phyloP scores from a whole-genome alignment of 1,140 invertebrate species.

The Zaprionus ghesquierei region DNA sequence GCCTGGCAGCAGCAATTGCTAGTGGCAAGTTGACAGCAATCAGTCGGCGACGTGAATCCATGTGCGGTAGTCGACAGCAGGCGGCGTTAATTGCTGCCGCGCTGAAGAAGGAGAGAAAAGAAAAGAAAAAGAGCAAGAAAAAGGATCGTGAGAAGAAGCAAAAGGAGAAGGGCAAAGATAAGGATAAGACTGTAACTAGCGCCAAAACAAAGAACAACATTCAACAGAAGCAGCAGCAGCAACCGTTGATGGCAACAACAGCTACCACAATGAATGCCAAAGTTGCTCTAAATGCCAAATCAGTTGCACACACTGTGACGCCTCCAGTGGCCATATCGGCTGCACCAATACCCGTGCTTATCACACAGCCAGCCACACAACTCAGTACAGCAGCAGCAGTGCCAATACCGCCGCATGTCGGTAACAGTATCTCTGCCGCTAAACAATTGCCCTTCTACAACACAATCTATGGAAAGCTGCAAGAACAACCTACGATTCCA shows the following conservation, averaged over 20 bases:
- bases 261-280: not conserved
- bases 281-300: not conserved
- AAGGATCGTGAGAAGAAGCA: conserved; percentile 73
- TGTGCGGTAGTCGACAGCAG: conserved; percentile 66
- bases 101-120: conserved; percentile 63
- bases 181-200: conserved; percentile 20
- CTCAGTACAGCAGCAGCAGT: conserved; percentile 1
- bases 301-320: conserved; percentile 1
- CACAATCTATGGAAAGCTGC: conserved; percentile 77
- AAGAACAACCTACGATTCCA: conserved; percentile 36
- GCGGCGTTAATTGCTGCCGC: conserved; percentile 56
- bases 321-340: conserved; percentile 24
- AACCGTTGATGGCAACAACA: not conserved
- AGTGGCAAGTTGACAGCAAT: conserved; percentile 58
- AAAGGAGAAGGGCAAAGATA: conserved; percentile 49
- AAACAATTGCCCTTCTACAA: conserved; percentile 67
- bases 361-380: conserved; percentile 32
- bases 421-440: conserved; percentile 15
- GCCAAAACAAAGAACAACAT: conserved; percentile 23
- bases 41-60: conserved; percentile 54
- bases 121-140: conserved; percentile 68
- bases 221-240: conserved; percentile 29
- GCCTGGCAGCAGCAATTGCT: conserved; percentile 62
- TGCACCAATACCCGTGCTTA: conserved; percentile 43
- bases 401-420: not conserved